Evolutionary conservation across 2,113 vertebrate species (phyloP).

Genomic region (Tinamus guttatus): DNA sequence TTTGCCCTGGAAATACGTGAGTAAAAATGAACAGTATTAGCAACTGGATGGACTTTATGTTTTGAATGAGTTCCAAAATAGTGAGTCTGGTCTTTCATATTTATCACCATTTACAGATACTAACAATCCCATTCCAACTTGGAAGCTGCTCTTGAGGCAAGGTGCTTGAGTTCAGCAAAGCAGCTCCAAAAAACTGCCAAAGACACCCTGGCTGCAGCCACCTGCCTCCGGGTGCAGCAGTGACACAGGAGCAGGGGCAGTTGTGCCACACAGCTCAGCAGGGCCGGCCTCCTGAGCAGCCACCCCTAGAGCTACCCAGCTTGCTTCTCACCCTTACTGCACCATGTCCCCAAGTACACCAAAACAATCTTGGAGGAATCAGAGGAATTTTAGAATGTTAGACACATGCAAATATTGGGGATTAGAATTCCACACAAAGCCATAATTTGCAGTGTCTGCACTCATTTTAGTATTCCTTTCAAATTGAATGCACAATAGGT

Average conservation of each 20-base stretch:
- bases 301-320: not conserved
- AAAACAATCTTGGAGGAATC: not conserved
- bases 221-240: too few species aligned
- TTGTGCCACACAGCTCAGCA: too few species aligned
- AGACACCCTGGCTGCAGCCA: too few species aligned
- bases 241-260: too few species aligned
- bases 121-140: not conserved
- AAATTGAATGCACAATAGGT: conserved; percentile 63
- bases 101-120: not conserved
- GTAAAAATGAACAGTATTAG: not conserved
- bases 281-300: not conserved
- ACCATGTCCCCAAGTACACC: not conserved
- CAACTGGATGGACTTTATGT: not conserved
- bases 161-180: not conserved
- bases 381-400: conserved; percentile 35
- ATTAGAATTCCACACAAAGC: conserved; percentile 49
- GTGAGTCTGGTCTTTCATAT: not conserved
- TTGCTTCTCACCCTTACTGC: not conserved
- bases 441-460: conserved; percentile 58
- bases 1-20: not conserved
- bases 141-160: not conserved
- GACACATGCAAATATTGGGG: not conserved
- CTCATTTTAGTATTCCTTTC: conserved; percentile 49
- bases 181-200: not conserved
- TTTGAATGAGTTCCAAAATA: not conserved